Percentiles rank a stretch among this genome's conserved stretches.
Evolutionary conservation across 2,113 vertebrate species (phyloP).

Genomic region (Microtus richardsoni): DNA sequence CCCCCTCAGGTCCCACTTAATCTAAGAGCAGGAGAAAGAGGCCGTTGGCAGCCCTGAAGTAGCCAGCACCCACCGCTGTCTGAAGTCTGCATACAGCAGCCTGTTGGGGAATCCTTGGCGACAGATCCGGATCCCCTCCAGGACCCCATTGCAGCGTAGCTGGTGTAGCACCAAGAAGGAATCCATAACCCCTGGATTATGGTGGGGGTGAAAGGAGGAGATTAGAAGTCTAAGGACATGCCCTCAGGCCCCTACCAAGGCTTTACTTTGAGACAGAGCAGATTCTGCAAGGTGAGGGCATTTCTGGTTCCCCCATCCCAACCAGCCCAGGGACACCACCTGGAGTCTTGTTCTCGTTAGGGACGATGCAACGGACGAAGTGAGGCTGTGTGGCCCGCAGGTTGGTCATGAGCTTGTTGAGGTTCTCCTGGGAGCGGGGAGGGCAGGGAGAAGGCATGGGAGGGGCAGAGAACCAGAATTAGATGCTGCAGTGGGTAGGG

Average conservation of each 20-base stretch:
- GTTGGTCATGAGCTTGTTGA: conserved; percentile 98
- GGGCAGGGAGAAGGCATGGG: conserved; percentile 59
- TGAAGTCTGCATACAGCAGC: conserved; percentile 90
- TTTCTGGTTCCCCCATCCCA: not conserved
- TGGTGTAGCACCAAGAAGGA: conserved; percentile 91
- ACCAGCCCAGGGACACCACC: conserved; percentile 82
- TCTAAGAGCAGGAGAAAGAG: not conserved
- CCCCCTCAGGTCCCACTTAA: not conserved
- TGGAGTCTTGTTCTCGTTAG: conserved; percentile 96
- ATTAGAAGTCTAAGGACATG: not conserved
- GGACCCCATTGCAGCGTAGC: conserved; percentile 91
- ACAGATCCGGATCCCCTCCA: conserved; percentile 93
- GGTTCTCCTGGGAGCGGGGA: conserved; percentile 91
- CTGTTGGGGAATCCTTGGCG: conserved; percentile 93
- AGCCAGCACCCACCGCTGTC: conserved; percentile 87
- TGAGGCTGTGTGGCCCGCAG: conserved; percentile 96
- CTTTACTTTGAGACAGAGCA: not conserved
- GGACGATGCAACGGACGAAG: conserved; percentile 97
- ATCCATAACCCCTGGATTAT: conserved; percentile 88
- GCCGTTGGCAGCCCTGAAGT: too few species aligned
- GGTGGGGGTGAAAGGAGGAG: not conserved
- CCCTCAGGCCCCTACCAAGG: not conserved
- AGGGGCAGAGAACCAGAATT: conserved; percentile 65
- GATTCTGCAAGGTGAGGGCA: not conserved
- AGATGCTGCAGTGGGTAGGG: not conserved